A percentile compares a stretch with the other conserved stretches of the same genome.
phyloP scores from a whole-genome alignment of 2,888 invertebrate species.

The Cerastis rubricosa region DNA sequence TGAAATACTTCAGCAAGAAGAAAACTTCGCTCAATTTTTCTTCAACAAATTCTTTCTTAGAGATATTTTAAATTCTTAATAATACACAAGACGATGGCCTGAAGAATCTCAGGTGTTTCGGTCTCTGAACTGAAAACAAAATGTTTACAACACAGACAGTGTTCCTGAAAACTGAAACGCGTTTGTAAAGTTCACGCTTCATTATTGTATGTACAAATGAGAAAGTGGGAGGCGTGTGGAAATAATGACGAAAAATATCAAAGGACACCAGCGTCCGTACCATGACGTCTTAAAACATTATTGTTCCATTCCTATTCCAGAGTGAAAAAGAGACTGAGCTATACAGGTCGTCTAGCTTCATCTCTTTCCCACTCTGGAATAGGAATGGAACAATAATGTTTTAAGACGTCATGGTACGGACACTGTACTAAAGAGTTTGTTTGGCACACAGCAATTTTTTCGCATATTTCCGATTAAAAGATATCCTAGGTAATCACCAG shows the following conservation, averaged over 20 bases:
- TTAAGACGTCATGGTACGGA: too few relatives aligned
- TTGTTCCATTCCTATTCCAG: too few relatives aligned
- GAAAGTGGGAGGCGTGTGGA: slow-evolving; percentile 30
- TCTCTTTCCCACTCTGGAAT: too few relatives aligned
- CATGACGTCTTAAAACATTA: too few relatives aligned
- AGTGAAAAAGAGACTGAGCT: too few relatives aligned
- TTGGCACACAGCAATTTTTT: not conserved
- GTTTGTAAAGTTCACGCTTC: slow-evolving; percentile 57
- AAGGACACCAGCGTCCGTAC: too few relatives aligned
- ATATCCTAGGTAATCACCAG: not conserved
- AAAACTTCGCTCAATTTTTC: slow-evolving; percentile 1
- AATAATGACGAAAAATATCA: slow-evolving; percentile 25
- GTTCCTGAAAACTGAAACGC: slow-evolving; percentile 54
- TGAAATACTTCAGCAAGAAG: slow-evolving; percentile 9
- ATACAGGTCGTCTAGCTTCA: too few relatives aligned
- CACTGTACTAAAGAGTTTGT: not conserved
- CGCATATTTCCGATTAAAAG: not conserved
- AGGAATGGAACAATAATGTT: too few relatives aligned
- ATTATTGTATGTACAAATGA: slow-evolving; percentile 50
- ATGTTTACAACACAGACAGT: slow-evolving; percentile 22
- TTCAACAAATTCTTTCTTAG: slow-evolving; percentile 19
- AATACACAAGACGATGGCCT: slow-evolving; percentile 33
- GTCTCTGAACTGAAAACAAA: slow-evolving; percentile 51
- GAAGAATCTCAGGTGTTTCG: slow-evolving; percentile 52
- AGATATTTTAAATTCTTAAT: slow-evolving; percentile 41